Conservation (phyloP, 2,888 invertebrate genomes). For the Tetanocera ferruginea region DNA sequence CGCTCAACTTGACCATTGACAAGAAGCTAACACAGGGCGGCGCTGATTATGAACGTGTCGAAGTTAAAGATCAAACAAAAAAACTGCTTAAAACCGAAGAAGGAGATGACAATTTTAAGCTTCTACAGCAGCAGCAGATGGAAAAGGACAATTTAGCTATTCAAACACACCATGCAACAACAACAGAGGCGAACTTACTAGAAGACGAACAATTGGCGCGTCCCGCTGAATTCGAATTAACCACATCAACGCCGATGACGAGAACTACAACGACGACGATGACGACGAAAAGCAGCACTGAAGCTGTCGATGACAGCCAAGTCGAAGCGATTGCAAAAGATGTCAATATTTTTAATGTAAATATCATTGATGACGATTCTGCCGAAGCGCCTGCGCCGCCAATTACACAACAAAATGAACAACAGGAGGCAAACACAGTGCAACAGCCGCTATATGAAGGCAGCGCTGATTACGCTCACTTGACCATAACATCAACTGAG, state of each 20-base stretch:
- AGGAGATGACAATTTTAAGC: constrained; percentile 28
- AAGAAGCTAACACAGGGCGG: constrained; percentile 48
- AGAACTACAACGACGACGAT: constrained; percentile 19
- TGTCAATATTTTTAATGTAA: constrained; percentile 61
- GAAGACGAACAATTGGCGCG: constrained; percentile 53
- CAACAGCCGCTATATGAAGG: constrained; percentile 4
- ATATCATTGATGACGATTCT: constrained; percentile 44
- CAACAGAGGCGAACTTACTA: constrained; percentile 41
- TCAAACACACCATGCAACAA: constrained; percentile 31
- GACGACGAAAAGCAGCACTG: constrained; percentile 31
- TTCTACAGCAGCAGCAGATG: constrained; percentile 6
- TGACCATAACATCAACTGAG: constrained; percentile 33
- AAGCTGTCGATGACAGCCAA: constrained; percentile 23
- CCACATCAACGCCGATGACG: constrained; percentile 34
- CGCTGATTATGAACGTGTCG: constrained; percentile 48
- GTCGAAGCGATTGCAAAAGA: constrained; percentile 45
- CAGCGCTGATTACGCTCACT: constrained; percentile 7
- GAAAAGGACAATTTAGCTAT: neutral
- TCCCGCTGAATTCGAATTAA: constrained; percentile 46
- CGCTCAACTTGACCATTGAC: constrained; percentile 59
- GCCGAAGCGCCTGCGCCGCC: constrained; percentile 39
- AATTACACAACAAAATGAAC: constrained; percentile 8
- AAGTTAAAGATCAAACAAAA: constrained; percentile 38
- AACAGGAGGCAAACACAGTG: constrained; percentile 6
- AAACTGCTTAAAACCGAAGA: constrained; percentile 33